Evolutionary conservation across 1,140 invertebrate species (phyloP), one percentile per base, ranked within the genome.

Genomic region (Drosophila obscura): DNA sequence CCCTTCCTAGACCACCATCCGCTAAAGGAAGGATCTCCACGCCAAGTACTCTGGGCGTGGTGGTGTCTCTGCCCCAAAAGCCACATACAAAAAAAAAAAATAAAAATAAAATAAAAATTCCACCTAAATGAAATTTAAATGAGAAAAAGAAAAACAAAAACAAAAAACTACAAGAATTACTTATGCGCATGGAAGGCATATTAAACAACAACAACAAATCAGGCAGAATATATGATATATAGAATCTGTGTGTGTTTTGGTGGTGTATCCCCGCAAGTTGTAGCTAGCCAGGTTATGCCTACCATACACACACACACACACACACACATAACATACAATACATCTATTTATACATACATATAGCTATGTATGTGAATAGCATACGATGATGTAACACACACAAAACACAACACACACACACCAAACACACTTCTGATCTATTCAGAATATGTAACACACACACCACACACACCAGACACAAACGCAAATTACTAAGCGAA

Each of bases 261-360:
- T 39, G 35, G 9, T 11, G 60, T 51, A 31, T 44, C 52, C 26
- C 39, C 60, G 60, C 58, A 62, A 52, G 73, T 69, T 66, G 58
- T 79, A 79, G 80, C 51, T 76, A 79, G 80, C 75, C 80, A 75
- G 72, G 55, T 83, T 79, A 75, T 65, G 59, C 61, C 4, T 35
- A 35, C 31, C 61, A 11, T 11, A 35, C 31, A 9, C 48, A 52
- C 56, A 73, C 59, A 78, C 22, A 24, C 22, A 24, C 22, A 24
- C 35, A 48, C 41, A 52, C 39, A 41, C 24, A 71, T 43, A 53
- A 51, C 31, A 50, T 39, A 28, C 26, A 28, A 28, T 61, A 64
- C 59, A 58, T 76, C 57, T 77, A 80, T 77, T 65, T 84, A 84
- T 75, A 61, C 61, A 64, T 62, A 69, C 61, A 75, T 62, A 69